Evolutionary conservation across 2,797 vertebrate genomes (phyloP), one percentile per base, ranked within the genome.

Genomic region (Sebastiscus albofasciatus): DNA sequence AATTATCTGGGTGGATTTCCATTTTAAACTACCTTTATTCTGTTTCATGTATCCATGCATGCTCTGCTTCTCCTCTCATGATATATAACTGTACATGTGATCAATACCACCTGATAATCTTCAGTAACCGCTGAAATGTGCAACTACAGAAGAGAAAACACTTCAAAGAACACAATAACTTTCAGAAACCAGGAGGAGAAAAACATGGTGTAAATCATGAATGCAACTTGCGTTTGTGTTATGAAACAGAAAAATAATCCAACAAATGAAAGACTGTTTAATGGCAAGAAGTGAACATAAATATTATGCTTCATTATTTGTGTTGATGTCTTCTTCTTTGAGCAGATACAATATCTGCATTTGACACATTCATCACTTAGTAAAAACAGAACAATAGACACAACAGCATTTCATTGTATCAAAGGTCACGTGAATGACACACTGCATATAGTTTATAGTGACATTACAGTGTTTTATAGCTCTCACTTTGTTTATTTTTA

Each of bases 211-310:
- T 49, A 56, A 82, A 68, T 46, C 33, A 16, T 74, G 42, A 72
- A 64, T n/a, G 49, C 55, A 34, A 33, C 36, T 29, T 49, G 52
- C 1, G 10, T 31, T 72, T 46, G 22, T 69, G 24, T 58, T 18
- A 29, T 42, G 22, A 72, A 58, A 80, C 22, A 74, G 56, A 78
- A 67, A 72, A 67, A 29, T 5, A 83, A 82, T 34, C 8, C 65
- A 67, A 78, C 14, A 79, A 73, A 67, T 66, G 18, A 76, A 77
- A 59, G 58, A 73, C 29, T 79, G 72, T 85, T 84, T 92, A 86
- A 59, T 87, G 72, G 70, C 72, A 86, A 75, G n/a, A 89, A 79
- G n/a, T 72, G 77, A 89, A 84, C 72, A 85, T 77, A 84, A 81
- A 86, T 33, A 73, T 67, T 49, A 80, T 59, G 70, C 67, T 79